Evolutionary conservation across 2,888 invertebrate genomes (phyloP), one percentile per base, ranked within the genome.

Genomic region (Syrista parreyssii): DNA sequence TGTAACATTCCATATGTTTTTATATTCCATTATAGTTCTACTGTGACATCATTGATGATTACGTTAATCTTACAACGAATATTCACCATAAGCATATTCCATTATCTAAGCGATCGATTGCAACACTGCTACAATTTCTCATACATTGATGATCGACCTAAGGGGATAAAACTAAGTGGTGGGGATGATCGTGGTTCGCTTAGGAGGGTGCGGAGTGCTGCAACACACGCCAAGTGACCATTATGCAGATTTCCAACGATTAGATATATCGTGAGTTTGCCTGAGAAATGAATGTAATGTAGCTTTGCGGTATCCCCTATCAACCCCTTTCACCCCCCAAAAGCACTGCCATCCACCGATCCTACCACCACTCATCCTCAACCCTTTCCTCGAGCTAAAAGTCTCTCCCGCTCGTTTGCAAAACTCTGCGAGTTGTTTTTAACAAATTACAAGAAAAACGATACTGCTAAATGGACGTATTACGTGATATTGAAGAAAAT

Each of bases 191-290:
- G 31, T 33, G 77, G 36, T 74, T 74, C 33, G 40, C 74, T 77
- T 77, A 15, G 71, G 71, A 71, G 71, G 71, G 76, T 79, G 74
- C 79, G 72, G 76, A 74, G 76, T 76, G 81, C 76, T 76, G 68
- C 79, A 80, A 78, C 77, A 80, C 86, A 86, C 87, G 86, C 86
- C 83, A 86, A 86, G 86, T 83, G 84, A 86, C 85, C 87, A 87
- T 87, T 87, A 87, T 86, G 87, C 83, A 86, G 87, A 87, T 86
- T 86, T 86, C 75, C 80, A 83, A 84, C 82, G 86, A 86, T 86
- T 85, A 86, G 86, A 86, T 87, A 84, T 82, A 85, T 83, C 80
- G 82, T 79, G 79, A 81, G 78, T 84, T 84, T 75, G 79, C 79
- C 82, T 79, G 81, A 78, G 76, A 78, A 84, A 82, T 73, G 81